Conservation (phyloP, 2,113 vertebrate genomes). For the Oncorhynchus kisutch region DNA sequence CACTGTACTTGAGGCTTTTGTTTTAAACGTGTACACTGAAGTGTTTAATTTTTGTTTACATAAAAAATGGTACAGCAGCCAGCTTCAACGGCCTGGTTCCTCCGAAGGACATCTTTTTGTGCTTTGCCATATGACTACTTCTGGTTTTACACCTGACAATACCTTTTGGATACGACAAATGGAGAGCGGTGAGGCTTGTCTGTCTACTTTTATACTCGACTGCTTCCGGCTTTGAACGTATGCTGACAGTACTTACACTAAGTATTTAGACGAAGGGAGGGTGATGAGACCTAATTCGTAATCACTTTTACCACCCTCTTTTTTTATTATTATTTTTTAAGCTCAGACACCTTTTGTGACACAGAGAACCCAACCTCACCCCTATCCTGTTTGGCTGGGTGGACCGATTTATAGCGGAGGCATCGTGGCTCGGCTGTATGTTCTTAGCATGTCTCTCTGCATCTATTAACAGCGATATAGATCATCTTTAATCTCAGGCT, state of each 20-base stretch:
- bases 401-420: not conserved
- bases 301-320: too few species aligned
- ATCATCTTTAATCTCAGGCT: not conserved
- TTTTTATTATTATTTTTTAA: not conserved
- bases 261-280: too few species aligned
- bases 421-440: not conserved
- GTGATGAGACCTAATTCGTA: too few species aligned
- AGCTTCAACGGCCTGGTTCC: not conserved
- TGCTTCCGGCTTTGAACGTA: too few species aligned
- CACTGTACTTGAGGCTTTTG: not conserved
- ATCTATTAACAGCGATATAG: not conserved
- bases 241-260: too few species aligned
- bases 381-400: not conserved
- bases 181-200: conserved; percentile 15
- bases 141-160: not conserved
- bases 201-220: conserved; percentile 8
- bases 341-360: conserved; percentile 12
- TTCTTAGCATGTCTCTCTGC: not conserved
- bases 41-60: not conserved
- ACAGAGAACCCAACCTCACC: conserved; percentile 23
- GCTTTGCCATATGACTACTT: not conserved
- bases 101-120: not conserved
- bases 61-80: not conserved
- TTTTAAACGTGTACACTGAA: too few species aligned
- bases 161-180: conserved; percentile 26